Percentiles rank a stretch among this genome's conserved stretches.
These are phyloP conservation scores for Rhopilema esculentum DNA, from an alignment of 30 jellyfish, hydroid and myxozoan species.

Conservation along the genomic window DNA sequence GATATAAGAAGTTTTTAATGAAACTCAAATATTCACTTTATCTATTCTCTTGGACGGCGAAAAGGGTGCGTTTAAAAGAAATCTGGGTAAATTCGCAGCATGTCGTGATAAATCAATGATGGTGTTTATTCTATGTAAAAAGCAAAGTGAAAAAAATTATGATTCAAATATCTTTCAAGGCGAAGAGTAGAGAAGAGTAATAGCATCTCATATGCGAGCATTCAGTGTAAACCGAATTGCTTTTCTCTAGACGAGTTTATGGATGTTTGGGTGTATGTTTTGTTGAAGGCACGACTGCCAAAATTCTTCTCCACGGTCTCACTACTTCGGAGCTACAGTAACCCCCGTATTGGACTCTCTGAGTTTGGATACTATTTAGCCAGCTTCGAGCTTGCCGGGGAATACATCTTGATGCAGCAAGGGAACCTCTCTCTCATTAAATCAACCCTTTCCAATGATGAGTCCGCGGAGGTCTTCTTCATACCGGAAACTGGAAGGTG, in stretches of 20 bases:
- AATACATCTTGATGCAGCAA: conserved; percentile 50
- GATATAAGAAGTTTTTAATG: no score
- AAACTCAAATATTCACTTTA: no score
- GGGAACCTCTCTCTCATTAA: background rate
- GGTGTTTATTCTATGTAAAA: no score
- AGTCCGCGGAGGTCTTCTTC: conserved; percentile 4
- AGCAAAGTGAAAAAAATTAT: no score
- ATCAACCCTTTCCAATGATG: background rate
- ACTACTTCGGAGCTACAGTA: conserved; percentile 73
- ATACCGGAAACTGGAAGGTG: conserved; percentile 39
- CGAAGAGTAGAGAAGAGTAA: no score
- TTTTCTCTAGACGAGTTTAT: conserved; percentile 75
- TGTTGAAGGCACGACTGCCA: conserved; percentile 72
- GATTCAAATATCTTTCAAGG: no score
- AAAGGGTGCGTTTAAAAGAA: no score
- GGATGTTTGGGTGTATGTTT: conserved; percentile 86
- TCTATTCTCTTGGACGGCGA: no score
- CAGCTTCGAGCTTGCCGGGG: conserved; percentile 84
- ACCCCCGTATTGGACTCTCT: conserved; percentile 66
- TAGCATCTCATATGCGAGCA: no score
- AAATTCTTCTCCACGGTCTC: conserved; percentile 50
- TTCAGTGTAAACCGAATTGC: background rate
- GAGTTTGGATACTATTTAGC: conserved; percentile 84
- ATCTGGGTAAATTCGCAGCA: no score
- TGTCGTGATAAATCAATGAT: no score